phyloP scores from a whole-genome alignment of 2,888 invertebrate genomes.

The Amblyjoppa proteus region DNA sequence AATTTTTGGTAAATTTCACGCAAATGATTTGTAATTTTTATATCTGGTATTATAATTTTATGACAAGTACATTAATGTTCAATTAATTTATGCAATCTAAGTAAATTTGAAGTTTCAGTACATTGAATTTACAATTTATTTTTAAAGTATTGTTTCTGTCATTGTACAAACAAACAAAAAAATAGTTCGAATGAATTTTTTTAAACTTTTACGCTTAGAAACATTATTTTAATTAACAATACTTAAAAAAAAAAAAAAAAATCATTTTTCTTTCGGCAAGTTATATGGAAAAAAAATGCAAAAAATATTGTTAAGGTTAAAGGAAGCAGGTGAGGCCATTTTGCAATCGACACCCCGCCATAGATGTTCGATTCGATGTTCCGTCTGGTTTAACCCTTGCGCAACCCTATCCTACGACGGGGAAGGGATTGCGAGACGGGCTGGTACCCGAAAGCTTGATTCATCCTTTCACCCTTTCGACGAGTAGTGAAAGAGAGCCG shows the following conservation, averaged over 20 bases:
- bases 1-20: too few relatives aligned
- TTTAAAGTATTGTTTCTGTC: too few relatives aligned
- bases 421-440: slow-evolving; percentile 48
- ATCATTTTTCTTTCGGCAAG: too few relatives aligned
- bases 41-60: too few relatives aligned
- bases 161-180: too few relatives aligned
- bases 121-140: too few relatives aligned
- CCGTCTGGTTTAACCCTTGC: slow-evolving; percentile 74
- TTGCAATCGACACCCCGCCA: slow-evolving; percentile 79
- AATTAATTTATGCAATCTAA: too few relatives aligned
- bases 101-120: neutral
- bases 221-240: neutral
- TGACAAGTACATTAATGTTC: too few relatives aligned
- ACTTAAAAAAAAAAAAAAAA: too few relatives aligned
- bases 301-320: slow-evolving; percentile 12
- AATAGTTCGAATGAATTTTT: neutral
- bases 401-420: slow-evolving; percentile 77
- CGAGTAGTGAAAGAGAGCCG: slow-evolving; percentile 68
- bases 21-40: too few relatives aligned
- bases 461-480: slow-evolving; percentile 74
- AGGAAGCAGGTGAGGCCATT: slow-evolving; percentile 76
- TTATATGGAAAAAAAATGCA: neutral
- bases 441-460: slow-evolving; percentile 50
- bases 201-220: neutral
- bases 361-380: slow-evolving; percentile 53